Percentiles rank a stretch among this genome's conserved stretches.
These are phyloP conservation scores for Trematocara stigmaticum DNA, from an alignment of 2,113 vertebrate genomes.

Conservation along the genomic window DNA sequence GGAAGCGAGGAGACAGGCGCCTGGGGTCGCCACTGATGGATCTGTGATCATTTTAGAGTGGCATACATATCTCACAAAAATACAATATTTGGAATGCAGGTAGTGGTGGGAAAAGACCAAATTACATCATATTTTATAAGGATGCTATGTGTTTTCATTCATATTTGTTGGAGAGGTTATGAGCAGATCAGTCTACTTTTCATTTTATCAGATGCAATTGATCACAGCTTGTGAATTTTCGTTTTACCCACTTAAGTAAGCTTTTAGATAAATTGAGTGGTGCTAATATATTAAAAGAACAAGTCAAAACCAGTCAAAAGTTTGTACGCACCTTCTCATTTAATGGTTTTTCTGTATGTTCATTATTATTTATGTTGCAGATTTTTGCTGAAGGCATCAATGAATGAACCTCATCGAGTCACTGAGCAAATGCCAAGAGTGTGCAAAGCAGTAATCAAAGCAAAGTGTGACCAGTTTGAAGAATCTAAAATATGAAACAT, in stretches of 20 bases:
- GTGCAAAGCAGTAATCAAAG: background rate
- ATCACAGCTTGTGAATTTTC: background rate
- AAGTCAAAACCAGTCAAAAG: background rate
- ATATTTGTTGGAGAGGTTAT: background rate
- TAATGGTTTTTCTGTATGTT: background rate
- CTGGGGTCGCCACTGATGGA: background rate
- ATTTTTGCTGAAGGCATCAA: background rate
- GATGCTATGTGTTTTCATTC: background rate
- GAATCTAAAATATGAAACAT: background rate
- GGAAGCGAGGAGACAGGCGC: background rate
- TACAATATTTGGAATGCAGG: background rate
- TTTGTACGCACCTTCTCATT: background rate
- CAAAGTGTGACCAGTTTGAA: background rate
- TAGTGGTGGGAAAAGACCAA: background rate
- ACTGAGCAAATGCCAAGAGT: background rate
- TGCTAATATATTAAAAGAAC: background rate
- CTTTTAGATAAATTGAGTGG: background rate
- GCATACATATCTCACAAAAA: background rate
- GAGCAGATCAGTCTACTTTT: background rate
- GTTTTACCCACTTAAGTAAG: background rate
- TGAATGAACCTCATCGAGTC: background rate
- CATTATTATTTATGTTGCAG: background rate
- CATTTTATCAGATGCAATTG: background rate
- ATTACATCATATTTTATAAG: background rate
- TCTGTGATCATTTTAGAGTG: background rate